Base-by-base conservation (phyloP, 2,888 invertebrate species). In the Drosophila antonietae region DNA sequence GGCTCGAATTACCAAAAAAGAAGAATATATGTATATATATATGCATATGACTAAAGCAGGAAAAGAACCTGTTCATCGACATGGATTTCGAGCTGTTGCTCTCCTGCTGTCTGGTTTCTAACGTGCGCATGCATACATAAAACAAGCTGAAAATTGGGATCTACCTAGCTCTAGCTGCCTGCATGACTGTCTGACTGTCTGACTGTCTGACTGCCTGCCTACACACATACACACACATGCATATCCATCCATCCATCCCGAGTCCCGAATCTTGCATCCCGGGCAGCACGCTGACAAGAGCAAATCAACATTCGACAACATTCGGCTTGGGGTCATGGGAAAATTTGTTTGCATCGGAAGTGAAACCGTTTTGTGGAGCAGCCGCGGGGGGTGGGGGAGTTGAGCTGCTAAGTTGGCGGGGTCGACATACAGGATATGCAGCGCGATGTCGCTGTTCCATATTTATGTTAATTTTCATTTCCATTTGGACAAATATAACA, bases 391-490 rank as follows among this genome's bases (percentile, higher is more conserved):
- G 20, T 20, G 20, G 20, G 51, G 39, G 10, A 53, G 15, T 28
- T 53, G 37, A 33, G 59, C 12, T 43, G 53, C 51, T 28, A 6
- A 28, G 28, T 5, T 28, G 46, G 43, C 12, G 43, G 3, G 41
- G 1, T 23, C 10, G n/a, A 8, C 35, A 47, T 14, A 76, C 87
- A 89, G 88, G 86, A 84, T 90, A 82, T 81, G 73, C 70, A 49
- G 56, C 56, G 53, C 53, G 56, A 61, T 61, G 77, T 49, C 20
- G 52, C 68, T 66, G 60, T 52, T 55, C 60, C 74, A 73, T 78
- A 88, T 88, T 86, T 82, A 86, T 86, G 89, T 84, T 88, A 84
- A 84, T 84, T 84, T 85, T 66, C 59, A 58, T 73, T 71, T 78
- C 63, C 66, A 68, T 66, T 70, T 56, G 47, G 66, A 77, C 74